Evolutionary conservation across 2,113 vertebrate genomes (phyloP).

Genomic region (Saguinus midas): DNA sequence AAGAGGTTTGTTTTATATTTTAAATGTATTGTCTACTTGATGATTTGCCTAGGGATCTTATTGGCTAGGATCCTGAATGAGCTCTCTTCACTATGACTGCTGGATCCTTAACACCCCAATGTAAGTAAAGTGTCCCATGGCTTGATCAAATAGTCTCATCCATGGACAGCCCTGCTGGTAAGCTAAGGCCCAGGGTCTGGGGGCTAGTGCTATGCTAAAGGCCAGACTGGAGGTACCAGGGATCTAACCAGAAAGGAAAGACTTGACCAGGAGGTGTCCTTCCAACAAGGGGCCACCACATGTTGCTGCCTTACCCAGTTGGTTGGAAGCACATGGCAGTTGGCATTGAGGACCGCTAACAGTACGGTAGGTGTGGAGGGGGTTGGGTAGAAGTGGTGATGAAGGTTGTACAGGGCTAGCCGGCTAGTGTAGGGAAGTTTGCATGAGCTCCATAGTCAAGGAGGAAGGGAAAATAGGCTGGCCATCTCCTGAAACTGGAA

Average conservation of each 20-base stretch:
- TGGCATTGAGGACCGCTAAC: not conserved
- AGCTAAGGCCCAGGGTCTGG: not conserved
- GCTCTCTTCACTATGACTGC: not conserved
- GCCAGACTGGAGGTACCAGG: not conserved
- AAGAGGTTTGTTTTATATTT: not conserved
- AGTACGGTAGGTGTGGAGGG: not conserved
- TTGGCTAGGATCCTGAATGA: not conserved
- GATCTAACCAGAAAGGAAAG: not conserved
- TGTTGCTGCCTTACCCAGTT: not conserved
- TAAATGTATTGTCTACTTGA: slow-evolving; percentile 34
- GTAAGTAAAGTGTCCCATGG: not conserved
- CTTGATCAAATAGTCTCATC: not conserved
- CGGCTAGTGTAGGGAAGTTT: not conserved
- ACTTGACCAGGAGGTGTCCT: not conserved
- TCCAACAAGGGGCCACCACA: not conserved
- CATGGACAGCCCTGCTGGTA: not conserved
- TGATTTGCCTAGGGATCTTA: not conserved
- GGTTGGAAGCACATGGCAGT: not conserved
- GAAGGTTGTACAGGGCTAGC: not conserved
- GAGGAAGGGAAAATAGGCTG: not conserved
- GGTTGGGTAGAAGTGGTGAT: not conserved
- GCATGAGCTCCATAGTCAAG: not conserved
- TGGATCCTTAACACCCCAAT: not conserved
- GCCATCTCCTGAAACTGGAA: not conserved
- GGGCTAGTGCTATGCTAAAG: not conserved